Evolutionary conservation across 2,888 invertebrate genomes (phyloP), one percentile per base, ranked within the genome.

Genomic region (Disparrhopalites patrizii): DNA sequence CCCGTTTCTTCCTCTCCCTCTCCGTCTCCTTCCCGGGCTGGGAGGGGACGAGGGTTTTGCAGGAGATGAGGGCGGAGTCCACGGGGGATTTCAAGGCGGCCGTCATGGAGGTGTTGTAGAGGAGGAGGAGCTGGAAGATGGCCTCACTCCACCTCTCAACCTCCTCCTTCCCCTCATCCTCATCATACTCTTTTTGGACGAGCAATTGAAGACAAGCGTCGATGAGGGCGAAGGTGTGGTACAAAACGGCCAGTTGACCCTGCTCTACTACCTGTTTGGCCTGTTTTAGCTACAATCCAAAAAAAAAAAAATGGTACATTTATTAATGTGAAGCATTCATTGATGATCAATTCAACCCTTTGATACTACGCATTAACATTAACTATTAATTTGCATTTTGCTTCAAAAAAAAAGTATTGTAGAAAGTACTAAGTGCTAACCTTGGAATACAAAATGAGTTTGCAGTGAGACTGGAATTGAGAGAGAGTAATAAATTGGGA

Each of bases 391-490:
- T n/a, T n/a, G n/a, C n/a, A n/a, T n/a, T n/a, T n/a, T n/a, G n/a
- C n/a, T 56, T 5, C 15, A 28, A n/a, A 27, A 8, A 20, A 28
- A 15, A 47, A 55, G 31, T 13, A 23, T 15, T 64, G 3, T 47
- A 52, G 2, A 65, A 31, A 33, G 25, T 54, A 15, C 23, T 38
- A 5, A 18, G n/a, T 1, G 31, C 40, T 47, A 27, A 75, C 75
- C 72, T 75, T 75, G 30, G 73, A 68, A 61, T 65, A 73, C 33
- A 74, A 66, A 58, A 73, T 70, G 47, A 75, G 64, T 70, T 75
- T 75, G 68, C 73, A 75, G 62, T 75, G 75, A 23, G 73, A 58
- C 56, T 75, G 73, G 69, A 70, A 75, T 62, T 70, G 69, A 43
- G 71, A 71, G 55, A 75, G 67, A n/a, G 68, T 69, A 30, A 66